A percentile compares a stretch with the other conserved stretches of the same genome.
Conservation (phyloP, 2,797 vertebrate genomes). For the Chelmon rostratus region DNA sequence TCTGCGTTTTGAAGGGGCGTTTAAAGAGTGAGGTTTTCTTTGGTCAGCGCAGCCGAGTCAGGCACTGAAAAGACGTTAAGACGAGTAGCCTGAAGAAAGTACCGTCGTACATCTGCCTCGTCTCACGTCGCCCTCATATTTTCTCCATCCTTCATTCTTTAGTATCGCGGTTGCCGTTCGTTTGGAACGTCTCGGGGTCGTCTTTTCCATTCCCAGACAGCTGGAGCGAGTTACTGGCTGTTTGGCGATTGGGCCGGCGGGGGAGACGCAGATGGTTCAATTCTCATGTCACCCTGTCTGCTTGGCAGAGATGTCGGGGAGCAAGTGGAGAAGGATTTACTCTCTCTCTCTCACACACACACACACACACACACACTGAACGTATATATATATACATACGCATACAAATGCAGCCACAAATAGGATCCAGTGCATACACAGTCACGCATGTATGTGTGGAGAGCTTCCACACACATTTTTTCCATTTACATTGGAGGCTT, state of each 20-base stretch:
- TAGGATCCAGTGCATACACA: conserved; percentile 36
- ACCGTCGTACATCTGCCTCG: conserved; percentile 63
- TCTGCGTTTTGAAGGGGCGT: conserved; percentile 20
- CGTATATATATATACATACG: conserved; percentile 38
- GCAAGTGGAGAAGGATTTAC: conserved; percentile 78
- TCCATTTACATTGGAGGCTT: conserved; percentile 48
- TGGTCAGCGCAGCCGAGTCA: conserved; percentile 28
- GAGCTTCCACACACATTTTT: conserved; percentile 60
- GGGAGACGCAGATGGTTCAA: conserved; percentile 80
- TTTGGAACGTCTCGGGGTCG: conserved; percentile 67
- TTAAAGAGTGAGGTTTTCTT: conserved; percentile 15
- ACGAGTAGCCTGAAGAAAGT: conserved; percentile 58
- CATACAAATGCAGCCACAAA: conserved; percentile 54
- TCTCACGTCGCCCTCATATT: conserved; percentile 52
- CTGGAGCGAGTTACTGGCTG: conserved; percentile 78
- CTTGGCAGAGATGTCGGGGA: conserved; percentile 71
- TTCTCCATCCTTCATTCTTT: conserved; percentile 65
- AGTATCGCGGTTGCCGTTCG: conserved; percentile 60
- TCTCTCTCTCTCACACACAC: conserved; percentile 43
- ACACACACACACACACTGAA: conserved; percentile 34
- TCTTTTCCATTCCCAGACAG: conserved; percentile 80
- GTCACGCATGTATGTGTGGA: conserved; percentile 50
- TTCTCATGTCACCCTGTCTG: conserved; percentile 82
- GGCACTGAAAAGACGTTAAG: conserved; percentile 42
- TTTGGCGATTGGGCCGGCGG: conserved; percentile 56